Evolutionary conservation across 2,797 vertebrate genomes (phyloP), one percentile per base, ranked within the genome.

Genomic region (Mastacembelus armatus): DNA sequence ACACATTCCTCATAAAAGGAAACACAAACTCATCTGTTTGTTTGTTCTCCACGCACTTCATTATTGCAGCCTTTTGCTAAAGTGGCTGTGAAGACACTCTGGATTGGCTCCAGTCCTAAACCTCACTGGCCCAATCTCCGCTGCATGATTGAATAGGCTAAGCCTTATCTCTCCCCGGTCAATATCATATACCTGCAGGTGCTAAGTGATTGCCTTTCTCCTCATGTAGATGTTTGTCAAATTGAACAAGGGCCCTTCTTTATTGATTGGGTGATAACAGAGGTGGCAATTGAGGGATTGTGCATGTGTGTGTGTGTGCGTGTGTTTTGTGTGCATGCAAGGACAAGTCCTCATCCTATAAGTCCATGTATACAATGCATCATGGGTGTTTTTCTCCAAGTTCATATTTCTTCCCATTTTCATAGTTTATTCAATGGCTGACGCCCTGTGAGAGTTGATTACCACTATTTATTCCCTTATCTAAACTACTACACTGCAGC

Each of bases 201-300:
- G 70, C 57, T 92, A 93, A 93, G 84, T 60, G 84, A 93, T 93
- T 90, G 90, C 86, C 42, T 65, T 50, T 83, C 89, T 91, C 90
- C 88, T 85, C 91, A 76, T 80, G 87, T 91, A 93, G 90, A 92
- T 92, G 88, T 88, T 95, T 94, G 45, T 92, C 93, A 92, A 90
- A 92, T 83, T 77, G 83, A 92, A 93, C 90, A 85, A 93, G 83
- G 81, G 83, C 87, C 88, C 33, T 19, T 57, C 82, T 77, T 66
- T 93, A 95, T 95, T 83, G 92, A 95, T 93, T 89, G 69, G 80
- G 63, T 88, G 93, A 94, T 95, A 95, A 95, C 86, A 85, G 57
- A 89, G 78, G 74, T 64, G 85, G 88, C 83, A 52, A 85, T 88
- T 84, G 85, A 94, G 72, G 75, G 84, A 85, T 82, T 88, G 89